Percentiles rank a stretch among this genome's conserved stretches.
These are phyloP conservation scores for Macrobrachium nipponense DNA, from an alignment of 1,140 invertebrate species.

Conservation along the genomic window DNA sequence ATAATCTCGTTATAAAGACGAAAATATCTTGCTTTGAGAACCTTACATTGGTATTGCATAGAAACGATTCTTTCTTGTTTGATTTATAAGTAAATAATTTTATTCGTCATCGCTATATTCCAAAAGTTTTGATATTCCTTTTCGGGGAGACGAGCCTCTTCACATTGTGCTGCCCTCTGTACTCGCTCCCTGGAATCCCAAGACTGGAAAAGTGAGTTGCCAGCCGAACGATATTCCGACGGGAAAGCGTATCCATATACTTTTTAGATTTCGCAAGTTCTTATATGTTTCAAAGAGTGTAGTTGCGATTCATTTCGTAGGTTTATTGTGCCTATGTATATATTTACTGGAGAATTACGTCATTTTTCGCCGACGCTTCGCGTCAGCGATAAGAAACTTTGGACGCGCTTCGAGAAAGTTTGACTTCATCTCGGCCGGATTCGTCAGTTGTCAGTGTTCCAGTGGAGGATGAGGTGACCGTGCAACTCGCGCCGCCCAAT, in stretches of 20 bases:
- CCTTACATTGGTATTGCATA: too few relatives aligned
- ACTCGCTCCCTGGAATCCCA: slow-evolving; percentile 11
- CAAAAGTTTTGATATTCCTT: too few relatives aligned
- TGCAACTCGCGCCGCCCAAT: not conserved
- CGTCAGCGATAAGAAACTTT: too few relatives aligned
- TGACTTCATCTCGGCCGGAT: not conserved
- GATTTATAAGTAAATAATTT: too few relatives aligned
- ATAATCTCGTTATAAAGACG: too few relatives aligned
- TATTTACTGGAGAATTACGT: not conserved
- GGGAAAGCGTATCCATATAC: not conserved
- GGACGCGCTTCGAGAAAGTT: slow-evolving; percentile 1
- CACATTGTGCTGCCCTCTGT: slow-evolving; percentile 25
- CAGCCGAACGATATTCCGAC: slow-evolving; percentile 4
- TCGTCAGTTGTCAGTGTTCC: slow-evolving; percentile 16
- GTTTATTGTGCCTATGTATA: not conserved
- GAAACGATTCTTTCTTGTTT: too few relatives aligned
- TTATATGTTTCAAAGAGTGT: not conserved
- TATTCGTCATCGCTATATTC: too few relatives aligned
- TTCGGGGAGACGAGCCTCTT: too few relatives aligned
- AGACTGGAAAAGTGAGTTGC: slow-evolving; percentile 45
- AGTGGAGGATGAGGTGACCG: not conserved
- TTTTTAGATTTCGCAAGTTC: not conserved
- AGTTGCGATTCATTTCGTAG: not conserved
- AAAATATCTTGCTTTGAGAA: too few relatives aligned
- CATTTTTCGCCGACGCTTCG: not conserved